Evolutionary conservation across 2,888 invertebrate genomes (phyloP), one percentile per base, ranked within the genome.

Genomic region (Zygothrica quintamaculata): DNA sequence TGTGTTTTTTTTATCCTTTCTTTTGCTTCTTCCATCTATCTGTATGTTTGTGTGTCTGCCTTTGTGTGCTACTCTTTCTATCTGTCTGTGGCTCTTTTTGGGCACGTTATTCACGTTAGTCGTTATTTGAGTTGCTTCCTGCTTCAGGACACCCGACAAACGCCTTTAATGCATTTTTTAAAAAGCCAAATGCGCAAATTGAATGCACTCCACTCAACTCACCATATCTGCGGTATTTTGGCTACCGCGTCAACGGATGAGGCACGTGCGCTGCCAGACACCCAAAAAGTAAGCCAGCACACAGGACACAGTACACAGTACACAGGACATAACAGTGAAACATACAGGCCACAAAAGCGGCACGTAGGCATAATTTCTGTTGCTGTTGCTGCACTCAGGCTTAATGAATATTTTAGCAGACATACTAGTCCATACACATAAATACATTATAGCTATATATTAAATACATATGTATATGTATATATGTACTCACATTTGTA

Each of bases 171-270:
- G 80, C 80, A 80, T 80, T 84, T 80, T 80, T 86, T 80, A 80
- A 86, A 81, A 84, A 82, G 85, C 87, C 86, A 80, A 86, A 84
- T 84, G 86, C 84, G 72, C 84, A 86, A 80, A 80, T 80, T 80
- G 86, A 80, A 80, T 84, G 86, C 70, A 64, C 74, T 69, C 76
- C 55, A 60, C 48, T 50, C 53, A 48, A 60, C 48, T 50, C 53
- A 48, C 43, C 66, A 53, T 58, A 61, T 65, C 48, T 85, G 78
- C 57, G 85, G 85, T 75, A 29, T 56, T 52, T 67, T 52, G 57
- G 39, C 37, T 53, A 26, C 40, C 11, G 7, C 13, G 25, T 42
- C 34, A 5, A 22, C 60, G 16, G 13, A 39, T 51, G 66, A 59
- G 66, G 67, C 78, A 78, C 78, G 78, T 78, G 71, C 81, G 64